A percentile compares a stretch with the other conserved stretches of the same genome.
phyloP scores from a whole-genome alignment of 2,113 vertebrate genomes.

The Prinia subflava region DNA sequence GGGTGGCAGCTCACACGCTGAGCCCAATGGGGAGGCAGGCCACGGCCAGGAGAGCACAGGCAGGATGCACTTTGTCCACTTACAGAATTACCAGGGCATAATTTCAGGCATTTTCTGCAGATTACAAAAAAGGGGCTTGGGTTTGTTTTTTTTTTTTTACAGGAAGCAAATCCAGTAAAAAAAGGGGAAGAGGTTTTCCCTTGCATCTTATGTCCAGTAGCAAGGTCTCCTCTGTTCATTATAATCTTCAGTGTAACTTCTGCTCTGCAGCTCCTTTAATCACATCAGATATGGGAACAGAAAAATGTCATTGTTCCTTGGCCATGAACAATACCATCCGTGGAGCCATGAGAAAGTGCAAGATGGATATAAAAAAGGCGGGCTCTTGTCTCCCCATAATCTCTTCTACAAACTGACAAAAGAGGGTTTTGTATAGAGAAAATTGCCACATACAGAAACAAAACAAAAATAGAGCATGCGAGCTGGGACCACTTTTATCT shows the following conservation, averaged over 20 bases:
- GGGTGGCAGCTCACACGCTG: background rate
- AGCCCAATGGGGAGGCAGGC: background rate
- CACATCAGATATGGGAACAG: constrained; percentile 66
- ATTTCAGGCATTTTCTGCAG: background rate
- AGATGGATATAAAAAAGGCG: constrained; percentile 52
- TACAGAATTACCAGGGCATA: background rate
- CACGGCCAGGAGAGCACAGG: background rate
- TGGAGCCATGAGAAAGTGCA: constrained; percentile 54
- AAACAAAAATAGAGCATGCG: constrained; percentile 61
- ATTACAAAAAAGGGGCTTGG: background rate
- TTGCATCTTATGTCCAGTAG: background rate
- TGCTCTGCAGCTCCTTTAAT: constrained; percentile 58
- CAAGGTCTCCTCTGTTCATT: constrained; percentile 22
- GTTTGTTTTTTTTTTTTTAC: background rate
- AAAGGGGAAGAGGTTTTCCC: background rate
- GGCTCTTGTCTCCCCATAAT: constrained; percentile 62
- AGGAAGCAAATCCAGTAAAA: background rate
- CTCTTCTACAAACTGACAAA: constrained; percentile 65
- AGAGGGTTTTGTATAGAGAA: constrained; percentile 66
- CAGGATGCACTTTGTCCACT: background rate
- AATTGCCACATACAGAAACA: constrained; percentile 67
- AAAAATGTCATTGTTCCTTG: constrained; percentile 59
- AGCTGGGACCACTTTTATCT: constrained; percentile 65
- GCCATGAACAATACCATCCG: constrained; percentile 43
- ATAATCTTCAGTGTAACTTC: constrained; percentile 55